Evolutionary conservation across 1,140 invertebrate species (phyloP).

Genomic region (Drusus annulatus): DNA sequence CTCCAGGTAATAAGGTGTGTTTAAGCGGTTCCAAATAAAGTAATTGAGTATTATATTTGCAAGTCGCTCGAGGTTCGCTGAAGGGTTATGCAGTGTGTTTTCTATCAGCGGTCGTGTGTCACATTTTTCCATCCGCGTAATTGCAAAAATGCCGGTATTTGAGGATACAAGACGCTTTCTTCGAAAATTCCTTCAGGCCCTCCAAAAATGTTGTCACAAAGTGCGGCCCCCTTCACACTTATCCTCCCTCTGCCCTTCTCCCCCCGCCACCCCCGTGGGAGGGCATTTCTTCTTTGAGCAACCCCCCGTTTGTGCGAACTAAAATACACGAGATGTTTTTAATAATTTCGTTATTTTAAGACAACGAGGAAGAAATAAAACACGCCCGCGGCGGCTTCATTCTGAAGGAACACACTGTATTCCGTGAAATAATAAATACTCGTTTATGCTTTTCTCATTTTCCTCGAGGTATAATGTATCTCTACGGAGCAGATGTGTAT

Average conservation of each 20-base stretch:
- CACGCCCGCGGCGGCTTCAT: neutral
- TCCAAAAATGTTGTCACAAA: conserved; percentile 26
- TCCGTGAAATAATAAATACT: too few relatives aligned
- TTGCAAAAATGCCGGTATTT: conserved; percentile 36
- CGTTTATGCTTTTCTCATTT: too few relatives aligned
- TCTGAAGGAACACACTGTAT: too few relatives aligned
- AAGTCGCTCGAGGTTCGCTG: too few relatives aligned
- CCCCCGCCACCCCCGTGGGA: neutral
- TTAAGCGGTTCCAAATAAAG: too few relatives aligned
- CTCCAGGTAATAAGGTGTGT: too few relatives aligned
- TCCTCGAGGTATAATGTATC: too few relatives aligned
- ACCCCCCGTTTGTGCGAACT: neutral
- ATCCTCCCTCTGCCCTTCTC: too few relatives aligned
- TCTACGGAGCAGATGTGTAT: too few relatives aligned
- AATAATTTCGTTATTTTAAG: conserved; percentile 31
- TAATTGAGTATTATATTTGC: too few relatives aligned
- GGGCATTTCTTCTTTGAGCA: neutral
- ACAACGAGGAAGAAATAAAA: neutral
- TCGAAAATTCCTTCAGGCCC: conserved; percentile 23
- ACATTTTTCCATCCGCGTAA: conserved; percentile 24
- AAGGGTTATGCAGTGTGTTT: too few relatives aligned
- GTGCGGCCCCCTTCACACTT: neutral
- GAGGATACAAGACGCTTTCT: conserved; percentile 23
- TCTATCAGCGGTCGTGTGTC: neutral
- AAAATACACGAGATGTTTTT: conserved; percentile 33